These are phyloP conservation scores for Aphelenchoides avenae DNA, from an alignment of 1,140 invertebrate species.

Conservation along the genomic window DNA sequence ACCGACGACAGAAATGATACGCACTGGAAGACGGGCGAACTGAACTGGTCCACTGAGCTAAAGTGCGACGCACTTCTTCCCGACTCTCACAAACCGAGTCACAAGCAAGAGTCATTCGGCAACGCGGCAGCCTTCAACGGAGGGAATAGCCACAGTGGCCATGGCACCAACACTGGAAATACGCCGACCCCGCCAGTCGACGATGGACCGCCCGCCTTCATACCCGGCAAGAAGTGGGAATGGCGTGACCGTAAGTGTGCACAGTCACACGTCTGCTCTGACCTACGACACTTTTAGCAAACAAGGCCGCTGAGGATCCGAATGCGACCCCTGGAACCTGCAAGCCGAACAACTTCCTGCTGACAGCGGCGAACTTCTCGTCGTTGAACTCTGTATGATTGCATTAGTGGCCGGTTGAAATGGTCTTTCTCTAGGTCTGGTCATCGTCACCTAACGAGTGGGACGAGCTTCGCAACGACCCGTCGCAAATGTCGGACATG, in stretches of 20 bases:
- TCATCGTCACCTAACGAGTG: too few relatives aligned
- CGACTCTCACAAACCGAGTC: too few relatives aligned
- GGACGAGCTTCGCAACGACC: too few relatives aligned
- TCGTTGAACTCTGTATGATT: too few relatives aligned
- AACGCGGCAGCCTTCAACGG: too few relatives aligned
- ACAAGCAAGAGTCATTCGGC: too few relatives aligned
- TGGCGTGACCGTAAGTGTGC: conserved; percentile 40
- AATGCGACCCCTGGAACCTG: conserved; percentile 41
- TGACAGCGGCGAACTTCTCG: too few relatives aligned
- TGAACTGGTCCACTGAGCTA: conserved; percentile 28
- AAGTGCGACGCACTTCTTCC: background rate
- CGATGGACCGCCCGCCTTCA: conserved; percentile 36
- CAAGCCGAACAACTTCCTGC: conserved; percentile 24
- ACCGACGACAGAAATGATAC: conserved; percentile 9
- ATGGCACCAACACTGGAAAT: conserved; percentile 5
- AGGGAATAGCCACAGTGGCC: background rate
- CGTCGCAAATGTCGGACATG: too few relatives aligned
- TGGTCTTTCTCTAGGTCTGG: too few relatives aligned
- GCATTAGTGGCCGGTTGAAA: too few relatives aligned
- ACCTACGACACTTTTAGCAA: background rate
- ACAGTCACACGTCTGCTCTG: conserved; percentile 18
- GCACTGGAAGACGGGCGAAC: conserved; percentile 18
- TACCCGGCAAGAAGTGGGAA: conserved; percentile 46
- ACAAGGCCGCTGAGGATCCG: conserved; percentile 31
- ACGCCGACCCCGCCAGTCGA: conserved; percentile 11